Percentiles rank a stretch among this genome's conserved stretches.
These are phyloP conservation scores for Orthosia cruda DNA, from an alignment of 2,888 invertebrate species.

Conservation along the genomic window DNA sequence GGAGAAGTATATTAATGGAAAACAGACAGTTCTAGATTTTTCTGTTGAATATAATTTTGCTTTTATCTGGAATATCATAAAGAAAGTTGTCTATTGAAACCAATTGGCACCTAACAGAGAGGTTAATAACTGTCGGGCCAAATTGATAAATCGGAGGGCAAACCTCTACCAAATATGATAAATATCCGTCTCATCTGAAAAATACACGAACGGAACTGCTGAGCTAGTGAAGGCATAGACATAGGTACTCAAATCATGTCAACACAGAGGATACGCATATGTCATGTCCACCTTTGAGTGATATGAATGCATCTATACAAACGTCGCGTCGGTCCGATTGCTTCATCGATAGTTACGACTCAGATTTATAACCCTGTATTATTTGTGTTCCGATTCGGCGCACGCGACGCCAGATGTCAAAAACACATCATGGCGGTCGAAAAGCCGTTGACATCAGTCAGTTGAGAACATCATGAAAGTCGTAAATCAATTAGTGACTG, in stretches of 20 bases:
- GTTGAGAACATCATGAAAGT: conserved; percentile 61
- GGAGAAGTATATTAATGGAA: not conserved
- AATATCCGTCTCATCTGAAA: not conserved
- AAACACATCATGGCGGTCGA: conserved; percentile 63
- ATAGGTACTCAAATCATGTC: conserved; percentile 27
- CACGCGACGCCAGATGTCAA: conserved; percentile 76
- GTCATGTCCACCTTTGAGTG: conserved; percentile 40
- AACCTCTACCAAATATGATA: not conserved
- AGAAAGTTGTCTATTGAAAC: not conserved
- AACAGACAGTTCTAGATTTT: not conserved
- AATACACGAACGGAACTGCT: not conserved
- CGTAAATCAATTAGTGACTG: conserved; percentile 77
- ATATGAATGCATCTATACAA: conserved; percentile 53
- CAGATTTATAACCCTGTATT: conserved; percentile 72
- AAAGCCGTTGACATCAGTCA: conserved; percentile 65
- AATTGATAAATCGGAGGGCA: not conserved
- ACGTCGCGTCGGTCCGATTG: conserved; percentile 65
- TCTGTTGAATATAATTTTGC: not conserved
- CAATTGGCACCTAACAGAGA: not conserved
- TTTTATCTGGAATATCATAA: not conserved
- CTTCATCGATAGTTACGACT: conserved; percentile 65
- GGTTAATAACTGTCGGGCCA: not conserved
- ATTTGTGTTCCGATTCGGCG: conserved; percentile 69
- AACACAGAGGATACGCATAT: conserved; percentile 50
- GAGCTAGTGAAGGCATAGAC: not conserved